Base-by-base conservation (phyloP, 2,113 vertebrate species). In the Xiphorhynchus elegans region DNA sequence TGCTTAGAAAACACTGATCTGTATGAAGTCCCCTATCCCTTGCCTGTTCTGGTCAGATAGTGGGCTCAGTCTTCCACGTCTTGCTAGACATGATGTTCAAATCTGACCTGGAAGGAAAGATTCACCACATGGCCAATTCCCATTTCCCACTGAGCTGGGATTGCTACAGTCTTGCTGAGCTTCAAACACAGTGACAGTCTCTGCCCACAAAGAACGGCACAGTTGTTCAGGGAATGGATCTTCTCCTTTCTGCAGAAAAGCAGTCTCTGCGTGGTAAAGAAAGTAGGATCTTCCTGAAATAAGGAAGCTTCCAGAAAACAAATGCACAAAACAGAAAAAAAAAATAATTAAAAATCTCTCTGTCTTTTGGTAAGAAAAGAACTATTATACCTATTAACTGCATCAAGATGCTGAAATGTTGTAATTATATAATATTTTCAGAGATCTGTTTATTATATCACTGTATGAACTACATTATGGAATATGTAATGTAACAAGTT, bases 251-350 rank as follows among this genome's bases (percentile, higher is more conserved):
- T 83, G 79, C 33, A 83, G 40, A 42, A 88, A 88, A 24, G 44
- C 17, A 68, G 47, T 4, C 21, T 81, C 31, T 5, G 2, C 0
- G 0, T 21, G 24, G 28, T 11, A 47, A 81, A 46, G 40, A 39
- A 47, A 67, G 5, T 33, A 7, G 3, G 11, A 70, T 58, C 17
- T 59, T 72, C 35, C 20, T 47, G 10, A 11, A 44, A 13, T 11
- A 35, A 63, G 7, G 39, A 59, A 59, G 3, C 2, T 39, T 47
- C 68, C 18, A 50, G 17, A 49, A 89, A 77, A 55, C 2, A 72
- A 58, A 39, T 3, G 3, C 6, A 20, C 2, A 44, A 68, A 79
- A 17, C 3, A 23, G 39, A n/a, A 1, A 4, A 64, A 79, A 95
- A 62, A n/a, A 52, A 31, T 42, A 53, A 50, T 42, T 62, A 29